These are phyloP conservation scores for Balaeniceps rex DNA, from an alignment of 2,113 vertebrate species.

Conservation along the genomic window DNA sequence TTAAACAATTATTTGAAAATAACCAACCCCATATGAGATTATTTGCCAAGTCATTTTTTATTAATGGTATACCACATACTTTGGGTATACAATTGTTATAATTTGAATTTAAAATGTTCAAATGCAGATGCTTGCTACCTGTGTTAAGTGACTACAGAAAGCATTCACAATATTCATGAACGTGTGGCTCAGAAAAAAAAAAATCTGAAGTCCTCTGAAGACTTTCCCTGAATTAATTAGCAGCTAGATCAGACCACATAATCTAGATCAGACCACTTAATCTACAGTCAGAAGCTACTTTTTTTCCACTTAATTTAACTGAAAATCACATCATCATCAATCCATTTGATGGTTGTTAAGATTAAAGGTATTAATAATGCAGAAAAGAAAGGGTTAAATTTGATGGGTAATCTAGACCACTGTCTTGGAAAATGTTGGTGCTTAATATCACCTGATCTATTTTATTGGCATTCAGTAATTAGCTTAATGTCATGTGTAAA, in stretches of 20 bases:
- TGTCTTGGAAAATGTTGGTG: neutral
- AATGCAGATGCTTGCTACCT: neutral
- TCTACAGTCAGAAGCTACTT: neutral
- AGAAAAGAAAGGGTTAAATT: neutral
- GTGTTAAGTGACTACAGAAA: neutral
- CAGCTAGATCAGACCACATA: neutral
- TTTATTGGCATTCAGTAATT: neutral
- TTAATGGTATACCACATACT: accelerated
- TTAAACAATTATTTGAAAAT: neutral
- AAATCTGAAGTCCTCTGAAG: neutral
- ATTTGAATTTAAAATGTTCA: neutral
- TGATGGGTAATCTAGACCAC: neutral
- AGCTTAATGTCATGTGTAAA: neutral
- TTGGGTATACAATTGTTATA: neutral
- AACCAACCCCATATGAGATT: neutral
- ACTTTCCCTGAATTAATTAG: neutral
- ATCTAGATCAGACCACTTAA: neutral
- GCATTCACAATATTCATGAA: neutral
- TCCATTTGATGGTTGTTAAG: neutral
- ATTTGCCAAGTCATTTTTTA: neutral
- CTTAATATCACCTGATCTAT: neutral
- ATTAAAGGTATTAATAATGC: neutral
- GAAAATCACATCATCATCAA: neutral
- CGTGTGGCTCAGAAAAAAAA: neutral
- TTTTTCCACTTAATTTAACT: neutral